Base-by-base conservation (phyloP, 1,140 invertebrate genomes). In the Pissodes strobi region DNA sequence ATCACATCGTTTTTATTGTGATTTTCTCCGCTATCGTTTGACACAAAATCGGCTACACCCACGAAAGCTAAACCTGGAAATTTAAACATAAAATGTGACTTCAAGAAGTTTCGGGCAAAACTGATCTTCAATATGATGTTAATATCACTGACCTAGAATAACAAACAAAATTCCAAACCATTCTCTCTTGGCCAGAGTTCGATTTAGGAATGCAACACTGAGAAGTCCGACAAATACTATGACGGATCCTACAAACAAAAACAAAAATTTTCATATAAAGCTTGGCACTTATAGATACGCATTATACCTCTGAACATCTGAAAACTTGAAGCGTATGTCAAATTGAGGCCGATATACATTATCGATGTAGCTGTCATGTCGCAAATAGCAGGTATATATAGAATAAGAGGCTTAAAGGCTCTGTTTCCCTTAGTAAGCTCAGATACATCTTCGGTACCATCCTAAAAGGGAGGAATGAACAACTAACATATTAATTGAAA, bases 251-350 rank as follows among this genome's bases (percentile, higher is more conserved):
- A 21, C 2, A 66, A 66, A 25, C 3, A 61, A 57, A 30, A n/a
- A n/a, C n/a, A n/a, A n/a, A 59, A 9, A 46, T 5, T 8, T 41
- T 9, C 5, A 41, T 41, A 41, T 9, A 13, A 9, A n/a, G 3
- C 9, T n/a, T n/a, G n/a, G n/a, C n/a, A n/a, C n/a, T n/a, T n/a
- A n/a, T n/a, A n/a, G n/a, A n/a, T n/a, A n/a, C n/a, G n/a, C n/a
- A n/a, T 43, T n/a, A 12, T 65, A 87, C 93, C 94, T 83, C 95
- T 82, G 67, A 98, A 87, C 95, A 98, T 98, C 82, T 98, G 95
- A 77, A 97, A 98, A 74, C 93, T 96, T 56, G 93, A 95, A 0
- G 92, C 90, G 77, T 91, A 95, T 0, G 96, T 98, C 69, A 98
- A 79, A 72, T 87, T 96, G 13, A 98, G 81, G 6, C 93, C 95